Evolutionary conservation across 2,113 vertebrate species (phyloP), one percentile per base, ranked within the genome.

Genomic region (Cyprinodon tularosa): DNA sequence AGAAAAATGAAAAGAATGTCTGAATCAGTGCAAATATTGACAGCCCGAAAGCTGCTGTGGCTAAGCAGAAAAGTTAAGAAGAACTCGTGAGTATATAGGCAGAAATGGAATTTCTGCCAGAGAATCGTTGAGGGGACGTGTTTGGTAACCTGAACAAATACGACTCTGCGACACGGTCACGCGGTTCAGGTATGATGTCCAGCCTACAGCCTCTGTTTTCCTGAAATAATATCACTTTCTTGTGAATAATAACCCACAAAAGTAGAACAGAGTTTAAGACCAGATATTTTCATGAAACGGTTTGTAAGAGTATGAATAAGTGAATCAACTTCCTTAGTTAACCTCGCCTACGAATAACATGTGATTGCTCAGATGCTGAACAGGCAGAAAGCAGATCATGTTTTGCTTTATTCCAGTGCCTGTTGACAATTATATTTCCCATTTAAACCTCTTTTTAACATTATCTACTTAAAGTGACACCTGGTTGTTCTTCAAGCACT

Each of bases 251-350:
- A 22, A 7, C 13, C 67, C 42, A 4, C 65, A 76, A 68, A 63
- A 82, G 17, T 57, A 86, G 80, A 44, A 44, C 81, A 85, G 68
- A 72, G 82, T 83, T 60, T 75, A 20, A 66, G 61, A 22, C 57
- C 12, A n/a, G 3, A 42, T 14, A 38, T 68, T 63, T 69, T 78
- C 62, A 68, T 66, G 50, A 29, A 84, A 61, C 59, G 50, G 37
- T 80, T 62, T 74, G 85, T 83, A 22, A 29, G 29, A 29, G 29
- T 29, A 29, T 29, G 69, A 79, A 61, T 84, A 84, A 89, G 82
- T 90, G 77, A 90, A 80, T 88, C 71, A 76, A 89, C 81, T 92
- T 90, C 89, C 88, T 42, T 10, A 78, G 57, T 68, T 44, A n/a
- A 42, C n/a, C 36, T 22, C 45, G 4, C 2, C 11, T 40, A 44